phyloP scores from a whole-genome alignment of 2,888 invertebrate genomes.

The Zaprionus bogoriensis region DNA sequence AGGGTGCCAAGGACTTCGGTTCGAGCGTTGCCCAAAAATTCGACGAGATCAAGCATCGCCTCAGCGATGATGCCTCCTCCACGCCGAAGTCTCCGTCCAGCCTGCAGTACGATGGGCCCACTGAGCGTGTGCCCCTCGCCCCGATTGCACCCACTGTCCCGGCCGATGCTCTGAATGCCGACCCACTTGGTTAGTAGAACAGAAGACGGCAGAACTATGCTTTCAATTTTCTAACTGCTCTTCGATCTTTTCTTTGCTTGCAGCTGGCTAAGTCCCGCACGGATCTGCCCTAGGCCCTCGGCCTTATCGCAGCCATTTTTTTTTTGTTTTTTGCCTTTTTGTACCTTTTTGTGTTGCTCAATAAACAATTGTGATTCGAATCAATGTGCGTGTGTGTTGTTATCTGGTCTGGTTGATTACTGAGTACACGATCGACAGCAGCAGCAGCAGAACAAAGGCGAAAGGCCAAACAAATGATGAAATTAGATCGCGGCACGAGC shows the following conservation, averaged over 20 bases:
- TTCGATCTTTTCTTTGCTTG: slow-evolving; percentile 9
- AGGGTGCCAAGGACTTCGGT: slow-evolving; percentile 77
- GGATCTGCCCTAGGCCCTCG: neutral
- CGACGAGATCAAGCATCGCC: slow-evolving; percentile 77
- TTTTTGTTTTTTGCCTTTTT: neutral
- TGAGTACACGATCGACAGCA: no score
- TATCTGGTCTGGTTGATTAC: no score
- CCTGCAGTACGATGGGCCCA: slow-evolving; percentile 53
- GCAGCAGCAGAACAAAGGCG: no score
- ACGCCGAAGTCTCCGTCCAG: slow-evolving; percentile 21
- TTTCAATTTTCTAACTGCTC: neutral
- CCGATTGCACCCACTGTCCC: slow-evolving; percentile 59
- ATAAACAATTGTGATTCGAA: slow-evolving; percentile 1
- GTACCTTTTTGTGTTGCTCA: neutral
- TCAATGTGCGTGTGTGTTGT: neutral
- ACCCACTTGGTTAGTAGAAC: slow-evolving; percentile 31
- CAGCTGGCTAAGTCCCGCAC: slow-evolving; percentile 15
- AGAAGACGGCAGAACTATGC: no score
- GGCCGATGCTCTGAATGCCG: slow-evolving; percentile 7
- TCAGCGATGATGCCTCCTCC: slow-evolving; percentile 58
- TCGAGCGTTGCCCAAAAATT: slow-evolving; percentile 75
- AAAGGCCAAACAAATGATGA: neutral
- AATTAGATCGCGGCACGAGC: neutral
- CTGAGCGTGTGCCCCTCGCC: slow-evolving; percentile 74
- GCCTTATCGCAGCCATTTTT: neutral